These are phyloP conservation scores for Porites evermanni DNA, from an alignment of 92 coral and sea anemone genomes.

Conservation along the genomic window DNA sequence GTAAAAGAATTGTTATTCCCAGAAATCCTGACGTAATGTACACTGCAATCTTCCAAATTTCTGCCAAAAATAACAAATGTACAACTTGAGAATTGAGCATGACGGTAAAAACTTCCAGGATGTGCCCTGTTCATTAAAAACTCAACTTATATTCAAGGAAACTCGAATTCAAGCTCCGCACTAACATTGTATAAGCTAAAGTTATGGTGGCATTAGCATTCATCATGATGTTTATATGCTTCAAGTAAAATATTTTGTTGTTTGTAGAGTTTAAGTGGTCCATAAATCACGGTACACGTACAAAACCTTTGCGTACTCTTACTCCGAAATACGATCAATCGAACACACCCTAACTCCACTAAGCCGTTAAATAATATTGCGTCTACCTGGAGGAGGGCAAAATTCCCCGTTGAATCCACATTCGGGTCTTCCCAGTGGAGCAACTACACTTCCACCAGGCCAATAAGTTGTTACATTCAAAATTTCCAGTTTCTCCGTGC, in stretches of 20 bases:
- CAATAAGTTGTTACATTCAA: slow-evolving; percentile 47
- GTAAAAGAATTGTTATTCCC: slow-evolving; percentile 11
- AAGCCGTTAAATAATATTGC: not conserved
- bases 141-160: no score
- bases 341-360: no score
- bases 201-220: no score
- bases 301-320: no score
- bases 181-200: no score
- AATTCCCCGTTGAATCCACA: slow-evolving; percentile 81
- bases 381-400: slow-evolving; percentile 68
- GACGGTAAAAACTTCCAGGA: not conserved
- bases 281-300: no score
- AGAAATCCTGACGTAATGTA: slow-evolving; percentile 42
- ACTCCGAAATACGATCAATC: no score
- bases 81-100: not conserved
- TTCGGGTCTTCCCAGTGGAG: slow-evolving; percentile 79
- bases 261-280: no score
- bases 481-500: slow-evolving; percentile 26
- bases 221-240: no score
- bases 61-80: slow-evolving; percentile 11
- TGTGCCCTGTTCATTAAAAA: no score
- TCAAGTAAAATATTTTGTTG: no score
- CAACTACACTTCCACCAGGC: slow-evolving; percentile 75
- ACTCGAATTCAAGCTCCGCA: no score
- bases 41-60: slow-evolving; percentile 43